Evolutionary conservation across 2,888 invertebrate species (phyloP).

Genomic region (Dysmachus trigonus): DNA sequence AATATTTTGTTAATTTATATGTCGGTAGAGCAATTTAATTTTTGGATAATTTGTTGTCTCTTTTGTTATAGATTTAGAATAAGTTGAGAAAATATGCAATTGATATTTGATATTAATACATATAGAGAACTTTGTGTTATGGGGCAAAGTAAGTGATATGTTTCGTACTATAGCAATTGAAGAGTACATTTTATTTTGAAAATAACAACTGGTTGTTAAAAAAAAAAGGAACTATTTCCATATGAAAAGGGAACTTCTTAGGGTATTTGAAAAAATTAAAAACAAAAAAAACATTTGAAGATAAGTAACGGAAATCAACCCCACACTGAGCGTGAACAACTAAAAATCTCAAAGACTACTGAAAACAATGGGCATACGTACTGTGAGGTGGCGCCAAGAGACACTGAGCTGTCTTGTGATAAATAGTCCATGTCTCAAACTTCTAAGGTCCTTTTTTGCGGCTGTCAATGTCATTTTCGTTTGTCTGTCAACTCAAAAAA

Average conservation of each 20-base stretch:
- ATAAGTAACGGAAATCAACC: not conserved
- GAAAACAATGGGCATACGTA: not conserved
- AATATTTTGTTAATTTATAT: not conserved
- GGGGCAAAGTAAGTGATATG: too few species aligned
- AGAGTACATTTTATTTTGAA: too few species aligned
- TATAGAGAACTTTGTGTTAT: too few species aligned
- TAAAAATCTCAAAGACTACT: not conserved
- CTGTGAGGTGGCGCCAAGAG: not conserved
- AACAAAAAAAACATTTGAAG: not conserved
- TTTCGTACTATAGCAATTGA: too few species aligned
- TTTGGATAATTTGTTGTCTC: too few species aligned
- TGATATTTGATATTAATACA: too few species aligned
- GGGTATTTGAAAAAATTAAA: not conserved
- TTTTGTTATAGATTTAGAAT: too few species aligned
- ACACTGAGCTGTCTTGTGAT: not conserved
- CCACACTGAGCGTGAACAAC: not conserved
- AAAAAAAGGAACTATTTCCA: too few species aligned
- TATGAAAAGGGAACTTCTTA: too few species aligned
- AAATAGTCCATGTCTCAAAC: not conserved
- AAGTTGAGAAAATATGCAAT: too few species aligned
- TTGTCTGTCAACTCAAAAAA: not conserved
- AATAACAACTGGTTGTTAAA: too few species aligned
- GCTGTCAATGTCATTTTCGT: not conserved
- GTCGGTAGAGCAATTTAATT: not conserved
- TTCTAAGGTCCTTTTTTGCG: not conserved